Evolutionary conservation across 2,113 vertebrate genomes (phyloP).

Genomic region (Seriola quinqueradiata): DNA sequence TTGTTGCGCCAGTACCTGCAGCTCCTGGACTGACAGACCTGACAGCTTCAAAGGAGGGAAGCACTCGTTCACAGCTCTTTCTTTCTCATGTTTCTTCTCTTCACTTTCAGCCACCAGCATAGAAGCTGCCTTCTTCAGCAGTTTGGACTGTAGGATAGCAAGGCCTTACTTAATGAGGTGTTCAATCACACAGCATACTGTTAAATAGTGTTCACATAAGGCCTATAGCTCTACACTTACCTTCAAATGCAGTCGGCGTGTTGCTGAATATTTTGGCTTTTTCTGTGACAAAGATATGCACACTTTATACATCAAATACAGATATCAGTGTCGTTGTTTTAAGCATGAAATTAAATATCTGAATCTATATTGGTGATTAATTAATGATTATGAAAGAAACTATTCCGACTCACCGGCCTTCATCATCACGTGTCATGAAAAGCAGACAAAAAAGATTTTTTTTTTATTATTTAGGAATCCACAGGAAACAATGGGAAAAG

Average conservation of each 20-base stretch:
- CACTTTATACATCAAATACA: neutral
- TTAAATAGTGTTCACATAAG: neutral
- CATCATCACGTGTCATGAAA: constrained; percentile 23
- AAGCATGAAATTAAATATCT: neutral
- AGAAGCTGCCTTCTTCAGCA: constrained; percentile 79
- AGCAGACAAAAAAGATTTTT: constrained; percentile 5
- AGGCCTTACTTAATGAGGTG: neutral
- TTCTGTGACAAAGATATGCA: constrained; percentile 62
- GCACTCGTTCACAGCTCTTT: constrained; percentile 70
- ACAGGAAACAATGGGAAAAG: neutral
- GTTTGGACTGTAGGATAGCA: constrained; percentile 68
- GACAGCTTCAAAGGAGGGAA: constrained; percentile 78
- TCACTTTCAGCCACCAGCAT: constrained; percentile 80
- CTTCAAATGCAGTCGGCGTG: constrained; percentile 79
- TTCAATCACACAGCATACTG: neutral
- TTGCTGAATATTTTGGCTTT: constrained; percentile 81
- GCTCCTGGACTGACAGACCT: constrained; percentile 80
- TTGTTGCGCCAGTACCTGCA: constrained; percentile 76
- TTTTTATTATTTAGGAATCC: neutral
- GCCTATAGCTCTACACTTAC: constrained; percentile 45
- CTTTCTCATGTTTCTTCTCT: constrained; percentile 72
- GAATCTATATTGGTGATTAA: neutral
- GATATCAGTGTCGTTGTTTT: neutral
- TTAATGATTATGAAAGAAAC: neutral
- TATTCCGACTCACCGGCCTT: constrained; percentile 71